Evolutionary conservation across 2,113 vertebrate genomes (phyloP).

Genomic region (Gorsachius goisagi): DNA sequence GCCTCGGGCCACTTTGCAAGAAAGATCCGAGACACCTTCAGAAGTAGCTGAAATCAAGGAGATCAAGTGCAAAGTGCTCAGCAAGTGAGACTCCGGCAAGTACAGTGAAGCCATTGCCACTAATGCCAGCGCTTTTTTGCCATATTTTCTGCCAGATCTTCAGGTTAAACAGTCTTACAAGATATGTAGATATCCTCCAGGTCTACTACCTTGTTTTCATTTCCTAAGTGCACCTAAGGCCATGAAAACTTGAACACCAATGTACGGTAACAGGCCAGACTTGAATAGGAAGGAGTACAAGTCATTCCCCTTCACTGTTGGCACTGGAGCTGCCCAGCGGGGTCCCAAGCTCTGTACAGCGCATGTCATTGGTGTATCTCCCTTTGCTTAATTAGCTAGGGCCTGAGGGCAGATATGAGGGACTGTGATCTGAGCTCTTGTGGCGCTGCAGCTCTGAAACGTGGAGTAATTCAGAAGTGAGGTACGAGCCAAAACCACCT

Average conservation of each 20-base stretch:
- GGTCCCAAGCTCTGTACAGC: not conserved
- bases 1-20: constrained; percentile 2
- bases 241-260: not conserved
- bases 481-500: not conserved
- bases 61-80: not conserved
- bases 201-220: not conserved
- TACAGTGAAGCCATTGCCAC: not conserved
- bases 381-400: not conserved
- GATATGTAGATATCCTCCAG: not conserved
- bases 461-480: not conserved
- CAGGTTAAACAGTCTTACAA: not conserved
- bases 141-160: not conserved
- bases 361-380: not conserved
- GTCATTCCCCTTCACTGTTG: not conserved
- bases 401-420: not conserved
- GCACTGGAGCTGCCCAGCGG: not conserved
- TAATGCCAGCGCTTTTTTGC: not conserved
- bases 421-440: not conserved
- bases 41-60: not conserved
- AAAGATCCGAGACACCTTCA: constrained; percentile 11
- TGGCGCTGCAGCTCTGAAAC: not conserved
- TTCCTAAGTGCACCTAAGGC: not conserved
- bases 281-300: not conserved
- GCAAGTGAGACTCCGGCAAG: not conserved
- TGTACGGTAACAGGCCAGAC: accelerated